Evolutionary conservation across 2,888 invertebrate species (phyloP).

Genomic region (Pachydiplax longipennis): DNA sequence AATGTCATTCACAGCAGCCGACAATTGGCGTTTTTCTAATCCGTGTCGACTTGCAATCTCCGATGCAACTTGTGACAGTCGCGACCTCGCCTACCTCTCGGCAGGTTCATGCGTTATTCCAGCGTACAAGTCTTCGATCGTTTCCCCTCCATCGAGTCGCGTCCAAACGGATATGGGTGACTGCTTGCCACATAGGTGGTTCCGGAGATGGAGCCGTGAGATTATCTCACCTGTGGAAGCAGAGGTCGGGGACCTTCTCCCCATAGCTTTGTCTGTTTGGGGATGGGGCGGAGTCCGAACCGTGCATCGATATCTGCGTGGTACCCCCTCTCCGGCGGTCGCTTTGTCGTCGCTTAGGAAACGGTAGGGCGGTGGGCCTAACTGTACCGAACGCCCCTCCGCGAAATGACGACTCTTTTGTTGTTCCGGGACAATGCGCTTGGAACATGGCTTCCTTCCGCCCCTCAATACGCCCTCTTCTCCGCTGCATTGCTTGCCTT

Average conservation of each 20-base stretch:
- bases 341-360: neutral
- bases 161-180: neutral
- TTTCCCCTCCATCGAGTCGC: neutral
- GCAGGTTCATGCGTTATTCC: neutral
- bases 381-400: neutral
- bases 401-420: neutral
- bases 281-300: neutral
- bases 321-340: neutral
- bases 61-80: neutral
- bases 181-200: neutral
- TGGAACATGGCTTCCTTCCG: neutral
- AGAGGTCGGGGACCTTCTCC: neutral
- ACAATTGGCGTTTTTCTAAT: neutral
- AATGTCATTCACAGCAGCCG: neutral
- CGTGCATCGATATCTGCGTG: neutral
- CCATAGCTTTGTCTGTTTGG: neutral
- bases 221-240: neutral
- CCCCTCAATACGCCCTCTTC: neutral
- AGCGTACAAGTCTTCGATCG: neutral
- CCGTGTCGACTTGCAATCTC: neutral
- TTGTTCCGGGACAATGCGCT: neutral
- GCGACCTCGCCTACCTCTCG: neutral
- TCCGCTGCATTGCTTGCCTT: neutral
- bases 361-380: neutral
- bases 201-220: neutral